Evolutionary conservation across 2,113 vertebrate species (phyloP), one percentile per base, ranked within the genome.

Genomic region (Choloepus hoffmanni): DNA sequence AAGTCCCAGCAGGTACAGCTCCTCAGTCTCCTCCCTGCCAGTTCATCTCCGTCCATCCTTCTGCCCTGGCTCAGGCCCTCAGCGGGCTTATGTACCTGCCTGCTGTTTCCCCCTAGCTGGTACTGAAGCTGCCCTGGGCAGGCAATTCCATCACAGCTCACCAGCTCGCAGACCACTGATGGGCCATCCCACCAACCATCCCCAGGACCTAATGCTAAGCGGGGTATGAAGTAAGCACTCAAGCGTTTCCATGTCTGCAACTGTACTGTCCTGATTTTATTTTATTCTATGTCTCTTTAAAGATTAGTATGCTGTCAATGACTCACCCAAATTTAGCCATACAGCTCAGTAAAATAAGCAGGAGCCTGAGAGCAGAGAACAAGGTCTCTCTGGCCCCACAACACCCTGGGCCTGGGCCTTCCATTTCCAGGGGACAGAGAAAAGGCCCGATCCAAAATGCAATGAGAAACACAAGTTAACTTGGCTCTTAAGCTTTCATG

Each of bases 241-340:
- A 88, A 85, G 76, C 33, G 19, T 53, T 62, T 76, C 68, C 58
- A 85, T 53, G 73, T 43, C 50, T 15, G 15, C 3, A 43, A 36
- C 4, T 60, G 14, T 36, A 33, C 11, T 60, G 72, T 86, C 10
- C 76, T 43, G 19, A 78, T 11, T 84, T 86, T 81, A 81, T 76
- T 63, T 91, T 85, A 82, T 73, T 92, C 28, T 68, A 33, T 74
- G 50, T 43, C 48, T 90, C 33, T 91, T 81, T 85, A 68, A 53
- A 83, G 63, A 83, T 60, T 12, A 67, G 7, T 33, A 82, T 16
- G 60, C 12, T 45, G 23, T 33, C 16, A 36, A 0, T 79, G 36
- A 88, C 65, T 55, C n/a, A 85, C 15, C 2, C 1, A 2, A 93
- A 78, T 85, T 85, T 95, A 93, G 65, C 33, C 19, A 53, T 33